A percentile compares a stretch with the other conserved stretches of the same genome.
phyloP scores from a whole-genome alignment of 2,797 vertebrate genomes.

The Graptemys geographica region DNA sequence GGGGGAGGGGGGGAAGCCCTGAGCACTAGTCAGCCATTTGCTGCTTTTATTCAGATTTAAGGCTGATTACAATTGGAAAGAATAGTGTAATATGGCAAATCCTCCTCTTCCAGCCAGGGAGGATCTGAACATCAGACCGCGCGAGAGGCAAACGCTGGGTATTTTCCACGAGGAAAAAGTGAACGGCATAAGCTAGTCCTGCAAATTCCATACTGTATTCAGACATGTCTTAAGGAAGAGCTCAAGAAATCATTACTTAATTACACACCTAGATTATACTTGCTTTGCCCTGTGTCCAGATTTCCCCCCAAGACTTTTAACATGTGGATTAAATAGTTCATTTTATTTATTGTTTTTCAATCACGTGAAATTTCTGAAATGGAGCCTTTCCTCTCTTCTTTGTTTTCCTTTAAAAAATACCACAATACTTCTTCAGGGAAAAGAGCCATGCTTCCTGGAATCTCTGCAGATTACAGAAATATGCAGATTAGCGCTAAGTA shows the following conservation, averaged over 20 bases:
- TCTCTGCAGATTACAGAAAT: constrained; percentile 66
- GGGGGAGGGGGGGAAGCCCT: constrained; percentile 40
- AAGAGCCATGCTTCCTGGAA: constrained; percentile 31
- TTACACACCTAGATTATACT: constrained; percentile 76
- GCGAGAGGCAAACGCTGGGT: constrained; percentile 37
- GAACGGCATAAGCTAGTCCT: constrained; percentile 76
- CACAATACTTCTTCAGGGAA: constrained; percentile 17
- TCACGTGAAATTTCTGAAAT: constrained; percentile 12
- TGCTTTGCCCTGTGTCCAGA: constrained; percentile 44
- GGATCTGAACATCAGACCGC: constrained; percentile 51
- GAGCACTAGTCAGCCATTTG: constrained; percentile 55
- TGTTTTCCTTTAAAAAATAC: constrained; percentile 18
- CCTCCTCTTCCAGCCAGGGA: constrained; percentile 60
- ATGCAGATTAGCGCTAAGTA: constrained; percentile 56
- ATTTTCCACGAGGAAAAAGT: constrained; percentile 69
- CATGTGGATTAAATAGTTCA: not conserved
- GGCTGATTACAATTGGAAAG: constrained; percentile 71
- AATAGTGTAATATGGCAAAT: constrained; percentile 71
- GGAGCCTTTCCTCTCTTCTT: not conserved
- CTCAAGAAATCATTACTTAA: constrained; percentile 81
- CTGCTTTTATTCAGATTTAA: constrained; percentile 70
- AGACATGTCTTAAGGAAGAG: constrained; percentile 72
- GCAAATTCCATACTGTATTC: constrained; percentile 81
- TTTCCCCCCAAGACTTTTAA: not conserved
- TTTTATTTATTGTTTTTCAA: constrained; percentile 49